Base-by-base conservation (phyloP, 2,113 vertebrate genomes). In the Thunnus thynnus region DNA sequence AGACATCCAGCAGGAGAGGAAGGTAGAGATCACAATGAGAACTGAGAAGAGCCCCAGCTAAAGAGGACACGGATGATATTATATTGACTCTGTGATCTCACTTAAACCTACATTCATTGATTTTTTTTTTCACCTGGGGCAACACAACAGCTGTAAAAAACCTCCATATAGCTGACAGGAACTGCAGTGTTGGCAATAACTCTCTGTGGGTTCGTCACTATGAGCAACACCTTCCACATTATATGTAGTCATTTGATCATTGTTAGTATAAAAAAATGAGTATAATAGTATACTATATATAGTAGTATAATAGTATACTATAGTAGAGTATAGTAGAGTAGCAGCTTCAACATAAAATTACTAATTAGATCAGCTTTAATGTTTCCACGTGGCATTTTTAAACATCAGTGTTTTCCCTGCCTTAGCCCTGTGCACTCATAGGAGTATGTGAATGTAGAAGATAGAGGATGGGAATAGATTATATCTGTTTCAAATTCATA, bases 1-100 rank as follows among this genome's bases (percentile, higher is more conserved):
- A 91, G 93, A 64, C n/a, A 18, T 44, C n/a, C 78, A 83, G 11
- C 58, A 62, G 9, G 88, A 89, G n/a, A 91, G 71, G 71, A 94
- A 89, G 66, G 54, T 87, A 56, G 89, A 90, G 65, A 85, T 92
- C 61, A 77, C 52, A 1, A 8, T 87, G 32, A 84, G 65, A 78
- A 13, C 58, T 10, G 77, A 81, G 30, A 71, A 64, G 48, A 89
- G 81, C 44, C 48, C 81, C 0, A 76, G 64, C 76, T 89, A 80
- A 75, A 62, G n/a, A 47, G 41, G 78, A 44, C 66, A 81, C 30
- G 56, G 32, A 67, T 32, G 58, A 65, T 11, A 9, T 30, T 44
- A 56, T 44, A 58, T 3, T 47, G 57, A 36, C 16, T 46, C 47
- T 60, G 46, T 20, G 18, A 52, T 52, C 11, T 64, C 27, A 5